Conservation (phyloP, 2,797 vertebrate species). For the Enteromius treurensis region DNA sequence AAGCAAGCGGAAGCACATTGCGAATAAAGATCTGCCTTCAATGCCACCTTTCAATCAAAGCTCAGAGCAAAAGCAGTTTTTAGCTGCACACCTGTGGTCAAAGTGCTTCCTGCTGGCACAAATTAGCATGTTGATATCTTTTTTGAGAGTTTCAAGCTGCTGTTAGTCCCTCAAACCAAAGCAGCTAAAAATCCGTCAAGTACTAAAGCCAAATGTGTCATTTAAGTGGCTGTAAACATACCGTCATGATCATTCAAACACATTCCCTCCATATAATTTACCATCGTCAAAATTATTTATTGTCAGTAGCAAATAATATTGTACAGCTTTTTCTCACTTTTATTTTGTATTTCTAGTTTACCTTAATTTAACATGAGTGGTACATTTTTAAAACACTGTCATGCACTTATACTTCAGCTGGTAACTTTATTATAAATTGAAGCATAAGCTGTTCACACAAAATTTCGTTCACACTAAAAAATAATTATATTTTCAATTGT, state of each 20-base stretch:
- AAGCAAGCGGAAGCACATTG: background rate
- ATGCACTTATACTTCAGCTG: background rate
- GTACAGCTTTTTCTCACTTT: too few species aligned
- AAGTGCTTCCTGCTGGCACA: background rate
- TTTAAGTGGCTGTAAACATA: background rate
- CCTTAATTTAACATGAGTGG: background rate
- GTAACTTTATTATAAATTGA: background rate
- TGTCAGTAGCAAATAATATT: background rate
- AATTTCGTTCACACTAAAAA: background rate
- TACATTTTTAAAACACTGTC: background rate
- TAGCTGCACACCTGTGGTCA: background rate
- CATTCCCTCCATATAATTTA: background rate
- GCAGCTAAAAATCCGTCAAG: background rate
- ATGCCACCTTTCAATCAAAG: constrained; percentile 4
- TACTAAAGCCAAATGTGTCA: background rate
- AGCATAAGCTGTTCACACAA: background rate
- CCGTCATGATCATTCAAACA: background rate
- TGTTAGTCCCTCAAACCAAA: constrained; percentile 4
- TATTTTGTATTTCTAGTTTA: background rate
- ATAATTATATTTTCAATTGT: too few species aligned
- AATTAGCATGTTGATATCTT: constrained; percentile 10
- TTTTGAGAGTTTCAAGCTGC: background rate
- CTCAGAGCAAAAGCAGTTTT: constrained; percentile 13
- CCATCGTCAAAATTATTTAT: background rate
- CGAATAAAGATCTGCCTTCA: constrained; percentile 24